Percentiles rank a stretch among this genome's conserved stretches.
Conservation (phyloP, 2,888 invertebrate species). For the Drosophila rellima region DNA sequence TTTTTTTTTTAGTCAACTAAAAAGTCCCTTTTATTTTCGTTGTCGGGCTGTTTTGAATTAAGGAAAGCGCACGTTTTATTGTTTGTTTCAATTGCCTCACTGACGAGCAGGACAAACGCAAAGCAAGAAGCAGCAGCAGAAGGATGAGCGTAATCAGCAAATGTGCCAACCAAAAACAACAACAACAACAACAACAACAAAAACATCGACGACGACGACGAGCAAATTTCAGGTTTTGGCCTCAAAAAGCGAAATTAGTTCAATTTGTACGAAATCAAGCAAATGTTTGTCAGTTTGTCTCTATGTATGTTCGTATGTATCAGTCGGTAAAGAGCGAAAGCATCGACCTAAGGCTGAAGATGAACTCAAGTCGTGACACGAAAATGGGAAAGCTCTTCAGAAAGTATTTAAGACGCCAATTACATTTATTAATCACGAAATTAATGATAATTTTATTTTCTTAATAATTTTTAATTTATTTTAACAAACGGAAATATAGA, state of each 20-base stretch:
- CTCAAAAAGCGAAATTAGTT: conserved; percentile 72
- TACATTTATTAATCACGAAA: too few species aligned
- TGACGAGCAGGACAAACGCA: conserved; percentile 54
- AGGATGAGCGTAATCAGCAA: conserved; percentile 70
- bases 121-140: conserved; percentile 1
- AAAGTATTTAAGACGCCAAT: too few species aligned
- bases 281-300: conserved; percentile 40
- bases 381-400: not conserved
- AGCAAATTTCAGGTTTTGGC: conserved; percentile 55
- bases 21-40: conserved; percentile 63
- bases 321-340: conserved; percentile 24
- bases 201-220: conserved; percentile 11
- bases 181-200: not conserved
- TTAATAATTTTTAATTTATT: too few species aligned
- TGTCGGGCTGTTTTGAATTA: conserved; percentile 69
- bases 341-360: conserved; percentile 15
- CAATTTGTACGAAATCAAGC: conserved; percentile 79
- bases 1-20: conserved; percentile 37
- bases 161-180: conserved; percentile 64
- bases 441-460: too few species aligned
- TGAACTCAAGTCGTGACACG: conserved; percentile 19
- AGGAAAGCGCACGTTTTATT: conserved; percentile 80
- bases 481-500: too few species aligned
- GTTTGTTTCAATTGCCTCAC: conserved; percentile 78
- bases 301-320: conserved; percentile 3